Conservation (phyloP, 1,140 invertebrate genomes). For the Diachasma alloeum region DNA sequence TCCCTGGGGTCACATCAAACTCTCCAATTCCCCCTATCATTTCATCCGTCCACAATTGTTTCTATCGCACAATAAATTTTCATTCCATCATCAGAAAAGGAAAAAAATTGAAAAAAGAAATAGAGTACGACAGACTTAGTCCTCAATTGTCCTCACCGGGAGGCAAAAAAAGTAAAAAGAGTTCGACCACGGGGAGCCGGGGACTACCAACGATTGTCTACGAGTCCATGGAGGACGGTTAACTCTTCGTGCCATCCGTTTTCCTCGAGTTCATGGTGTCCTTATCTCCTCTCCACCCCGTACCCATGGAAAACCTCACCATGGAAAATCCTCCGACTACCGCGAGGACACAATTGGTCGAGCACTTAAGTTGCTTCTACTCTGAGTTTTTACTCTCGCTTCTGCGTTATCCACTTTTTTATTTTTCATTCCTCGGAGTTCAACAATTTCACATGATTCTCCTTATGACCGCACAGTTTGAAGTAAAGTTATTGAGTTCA, state of each 20-base stretch:
- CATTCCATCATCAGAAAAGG: background rate
- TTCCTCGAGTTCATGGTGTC: constrained; percentile 13
- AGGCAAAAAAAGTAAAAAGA: background rate
- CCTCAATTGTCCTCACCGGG: background rate
- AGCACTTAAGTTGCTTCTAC: constrained; percentile 12
- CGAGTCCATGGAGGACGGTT: constrained; percentile 14
- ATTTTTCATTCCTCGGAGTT: background rate
- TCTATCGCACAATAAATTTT: background rate
- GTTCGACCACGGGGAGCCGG: background rate
- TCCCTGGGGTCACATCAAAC: too few relatives aligned
- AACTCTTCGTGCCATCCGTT: constrained; percentile 13
- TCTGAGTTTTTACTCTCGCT: background rate
- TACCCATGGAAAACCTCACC: background rate
- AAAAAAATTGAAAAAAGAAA: background rate
- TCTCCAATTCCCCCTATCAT: too few relatives aligned
- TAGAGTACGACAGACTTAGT: background rate
- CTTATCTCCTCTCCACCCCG: background rate
- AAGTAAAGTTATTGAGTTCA: background rate
- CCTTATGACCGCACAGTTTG: background rate
- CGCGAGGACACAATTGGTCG: constrained; percentile 3
- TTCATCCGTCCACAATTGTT: background rate
- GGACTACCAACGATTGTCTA: constrained; percentile 9
- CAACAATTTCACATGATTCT: background rate
- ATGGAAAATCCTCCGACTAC: constrained; percentile 5
- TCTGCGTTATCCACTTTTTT: background rate